A percentile compares a stretch with the other conserved stretches of the same genome.
phyloP scores from a whole-genome alignment of 2,888 invertebrate genomes.

The Morpho deidamia region DNA sequence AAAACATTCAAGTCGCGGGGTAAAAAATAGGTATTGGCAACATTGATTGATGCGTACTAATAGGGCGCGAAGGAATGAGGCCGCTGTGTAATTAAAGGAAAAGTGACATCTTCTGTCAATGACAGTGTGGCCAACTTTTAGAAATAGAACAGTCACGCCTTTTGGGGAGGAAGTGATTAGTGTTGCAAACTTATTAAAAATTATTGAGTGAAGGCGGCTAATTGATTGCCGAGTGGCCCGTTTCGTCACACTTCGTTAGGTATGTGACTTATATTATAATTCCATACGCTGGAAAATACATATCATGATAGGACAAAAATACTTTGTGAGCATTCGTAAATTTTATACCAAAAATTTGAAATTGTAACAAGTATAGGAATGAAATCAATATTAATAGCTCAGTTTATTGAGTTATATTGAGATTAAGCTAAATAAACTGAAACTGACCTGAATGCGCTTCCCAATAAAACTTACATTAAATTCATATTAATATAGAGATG shows the following conservation, averaged over 20 bases:
- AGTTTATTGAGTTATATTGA: too few relatives aligned
- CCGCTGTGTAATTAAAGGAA: constrained; percentile 71
- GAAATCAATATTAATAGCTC: too few relatives aligned
- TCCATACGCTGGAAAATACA: background rate
- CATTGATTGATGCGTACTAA: constrained; percentile 79
- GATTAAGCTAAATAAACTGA: too few relatives aligned
- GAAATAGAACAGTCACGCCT: constrained; percentile 75
- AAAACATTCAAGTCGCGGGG: constrained; percentile 59
- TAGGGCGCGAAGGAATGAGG: constrained; percentile 77
- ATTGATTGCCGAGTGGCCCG: constrained; percentile 57
- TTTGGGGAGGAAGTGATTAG: constrained; percentile 73
- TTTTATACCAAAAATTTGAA: too few relatives aligned
- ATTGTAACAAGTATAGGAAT: too few relatives aligned
- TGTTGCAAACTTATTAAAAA: constrained; percentile 73
- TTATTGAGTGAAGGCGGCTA: constrained; percentile 74
- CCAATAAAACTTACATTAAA: constrained; percentile 53
- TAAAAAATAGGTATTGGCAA: constrained; percentile 79
- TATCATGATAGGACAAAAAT: too few relatives aligned
- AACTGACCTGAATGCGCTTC: constrained; percentile 41
- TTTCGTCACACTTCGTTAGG: constrained; percentile 38
- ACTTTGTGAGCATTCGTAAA: too few relatives aligned
- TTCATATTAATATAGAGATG: constrained; percentile 47
- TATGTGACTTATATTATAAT: constrained; percentile 13
- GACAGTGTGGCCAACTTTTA: constrained; percentile 56
- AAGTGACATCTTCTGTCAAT: constrained; percentile 77